Percentiles rank a stretch among this genome's conserved stretches.
Conservation (phyloP, 2,888 invertebrate species). For the Pammene fasciana region DNA sequence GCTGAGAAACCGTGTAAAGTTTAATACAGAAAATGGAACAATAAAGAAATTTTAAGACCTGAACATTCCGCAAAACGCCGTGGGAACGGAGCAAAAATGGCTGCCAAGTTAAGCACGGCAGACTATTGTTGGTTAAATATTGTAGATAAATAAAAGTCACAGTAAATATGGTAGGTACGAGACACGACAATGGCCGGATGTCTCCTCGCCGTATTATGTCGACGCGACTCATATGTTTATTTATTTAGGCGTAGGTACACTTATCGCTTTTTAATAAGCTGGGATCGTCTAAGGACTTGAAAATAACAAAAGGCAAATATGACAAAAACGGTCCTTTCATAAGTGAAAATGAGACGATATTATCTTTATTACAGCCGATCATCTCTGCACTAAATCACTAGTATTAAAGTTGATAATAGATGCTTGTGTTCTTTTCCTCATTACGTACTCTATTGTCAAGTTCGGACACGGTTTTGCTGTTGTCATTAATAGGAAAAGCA, state of each 20-base stretch:
- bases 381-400: not conserved
- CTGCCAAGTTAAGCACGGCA: conserved; percentile 20
- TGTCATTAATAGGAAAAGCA: conserved; percentile 23
- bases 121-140: conserved; percentile 31
- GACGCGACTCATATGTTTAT: conserved; percentile 50
- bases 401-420: not conserved
- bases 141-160: conserved; percentile 35
- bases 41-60: conserved; percentile 25
- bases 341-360: not conserved
- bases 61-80: conserved; percentile 25
- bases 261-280: conserved; percentile 45
- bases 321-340: not conserved
- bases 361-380: not conserved
- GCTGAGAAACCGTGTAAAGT: not conserved
- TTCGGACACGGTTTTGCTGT: conserved; percentile 16
- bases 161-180: conserved; percentile 36
- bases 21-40: conserved; percentile 5
- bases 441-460: not conserved
- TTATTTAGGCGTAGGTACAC: conserved; percentile 37
- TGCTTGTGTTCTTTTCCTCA: not conserved
- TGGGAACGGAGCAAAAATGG: conserved; percentile 29
- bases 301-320: not conserved
- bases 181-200: conserved; percentile 66
- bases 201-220: conserved; percentile 47
- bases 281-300: conserved; percentile 21